These are phyloP conservation scores for Metacarcinus magister DNA, from an alignment of 2,888 invertebrate species.

Conservation along the genomic window DNA sequence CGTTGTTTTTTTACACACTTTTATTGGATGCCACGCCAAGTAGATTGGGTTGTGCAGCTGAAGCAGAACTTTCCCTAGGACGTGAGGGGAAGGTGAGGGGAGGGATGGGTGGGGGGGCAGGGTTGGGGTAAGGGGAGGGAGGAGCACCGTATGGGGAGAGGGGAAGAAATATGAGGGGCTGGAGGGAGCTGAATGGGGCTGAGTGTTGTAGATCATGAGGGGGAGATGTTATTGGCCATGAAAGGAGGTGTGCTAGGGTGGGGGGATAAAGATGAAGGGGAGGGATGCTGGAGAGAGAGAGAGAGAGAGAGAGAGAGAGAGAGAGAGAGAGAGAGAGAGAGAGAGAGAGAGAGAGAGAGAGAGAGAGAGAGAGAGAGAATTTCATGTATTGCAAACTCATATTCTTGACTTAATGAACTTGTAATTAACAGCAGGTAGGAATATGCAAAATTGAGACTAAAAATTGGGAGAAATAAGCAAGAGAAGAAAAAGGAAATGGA, in stretches of 20 bases:
- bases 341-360: background rate
- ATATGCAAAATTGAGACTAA: background rate
- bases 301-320: constrained; percentile 26
- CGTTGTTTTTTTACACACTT: no score
- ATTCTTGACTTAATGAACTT: background rate
- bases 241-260: no score
- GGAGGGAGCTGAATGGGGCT: background rate
- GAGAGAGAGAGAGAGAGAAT: background rate
- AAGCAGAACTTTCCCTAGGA: no score
- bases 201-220: no score
- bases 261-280: background rate
- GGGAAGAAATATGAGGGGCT: background rate
- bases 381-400: background rate
- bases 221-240: no score
- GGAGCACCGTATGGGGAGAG: no score
- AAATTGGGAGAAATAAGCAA: background rate
- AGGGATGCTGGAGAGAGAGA: background rate
- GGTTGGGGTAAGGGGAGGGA: background rate
- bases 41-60: no score
- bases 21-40: no score
- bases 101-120: background rate
- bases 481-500: background rate
- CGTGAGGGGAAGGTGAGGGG: background rate
- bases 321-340: background rate
- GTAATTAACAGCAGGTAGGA: no score